These are phyloP conservation scores for Neelides sp. DNA, from an alignment of 1,140 invertebrate species.

Conservation along the genomic window DNA sequence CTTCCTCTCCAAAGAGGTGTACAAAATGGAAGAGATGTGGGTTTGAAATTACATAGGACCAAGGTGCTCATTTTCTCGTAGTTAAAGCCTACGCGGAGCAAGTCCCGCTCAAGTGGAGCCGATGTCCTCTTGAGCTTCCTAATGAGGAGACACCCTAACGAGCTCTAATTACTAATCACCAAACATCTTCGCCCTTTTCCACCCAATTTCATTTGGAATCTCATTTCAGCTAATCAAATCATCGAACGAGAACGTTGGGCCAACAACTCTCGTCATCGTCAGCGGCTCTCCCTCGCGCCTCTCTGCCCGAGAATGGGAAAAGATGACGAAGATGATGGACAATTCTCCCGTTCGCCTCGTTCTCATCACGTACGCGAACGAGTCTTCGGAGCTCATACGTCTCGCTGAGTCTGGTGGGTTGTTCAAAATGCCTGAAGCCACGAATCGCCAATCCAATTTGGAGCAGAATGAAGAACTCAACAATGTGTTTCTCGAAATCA, in stretches of 20 bases:
- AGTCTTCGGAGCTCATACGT: constrained; percentile 18
- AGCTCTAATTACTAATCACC: too few species aligned
- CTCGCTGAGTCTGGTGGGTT: constrained; percentile 16
- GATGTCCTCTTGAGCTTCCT: too few species aligned
- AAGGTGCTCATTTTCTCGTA: too few species aligned
- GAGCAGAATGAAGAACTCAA: constrained; percentile 30
- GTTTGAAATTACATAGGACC: too few species aligned
- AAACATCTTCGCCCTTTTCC: too few species aligned
- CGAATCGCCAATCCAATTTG: constrained; percentile 19
- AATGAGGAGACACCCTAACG: too few species aligned
- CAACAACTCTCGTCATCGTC: constrained; percentile 25
- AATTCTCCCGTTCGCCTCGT: constrained; percentile 23
- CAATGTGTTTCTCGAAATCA: constrained; percentile 27
- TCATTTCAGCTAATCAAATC: constrained; percentile 26
- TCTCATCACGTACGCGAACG: constrained; percentile 26
- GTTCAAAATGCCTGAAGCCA: constrained; percentile 22
- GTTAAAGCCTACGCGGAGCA: too few species aligned
- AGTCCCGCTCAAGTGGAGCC: too few species aligned
- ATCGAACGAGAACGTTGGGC: constrained; percentile 22
- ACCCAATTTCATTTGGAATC: too few species aligned
- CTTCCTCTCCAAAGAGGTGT: too few species aligned
- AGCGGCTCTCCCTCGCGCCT: constrained; percentile 25
- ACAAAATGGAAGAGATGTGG: too few species aligned
- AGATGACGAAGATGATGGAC: constrained; percentile 27
- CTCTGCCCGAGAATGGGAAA: constrained; percentile 22